Percentiles rank a stretch among this genome's conserved stretches.
Conservation (phyloP, 2,113 vertebrate genomes). For the Natator depressus region DNA sequence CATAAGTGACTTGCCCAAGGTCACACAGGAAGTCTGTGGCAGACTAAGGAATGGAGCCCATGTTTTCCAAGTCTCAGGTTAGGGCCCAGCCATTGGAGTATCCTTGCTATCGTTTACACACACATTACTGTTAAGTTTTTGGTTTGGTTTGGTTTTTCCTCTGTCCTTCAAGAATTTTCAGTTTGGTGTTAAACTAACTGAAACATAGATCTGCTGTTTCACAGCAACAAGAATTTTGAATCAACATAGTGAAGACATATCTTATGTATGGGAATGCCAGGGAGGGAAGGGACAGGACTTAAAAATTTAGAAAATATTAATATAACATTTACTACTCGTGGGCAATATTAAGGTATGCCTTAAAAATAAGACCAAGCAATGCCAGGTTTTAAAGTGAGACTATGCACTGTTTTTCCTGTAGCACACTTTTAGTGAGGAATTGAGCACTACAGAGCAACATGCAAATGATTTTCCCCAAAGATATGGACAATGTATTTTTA, state of each 20-base stretch:
- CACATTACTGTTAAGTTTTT: conserved; percentile 9
- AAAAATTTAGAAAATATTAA: not conserved
- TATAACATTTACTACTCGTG: not conserved
- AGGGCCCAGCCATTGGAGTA: not conserved
- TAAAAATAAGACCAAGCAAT: not conserved
- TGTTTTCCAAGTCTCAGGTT: not conserved
- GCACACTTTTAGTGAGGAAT: not conserved
- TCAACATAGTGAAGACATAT: not conserved
- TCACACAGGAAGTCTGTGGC: not conserved
- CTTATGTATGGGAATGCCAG: not conserved
- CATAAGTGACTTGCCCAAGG: conserved; percentile 11
- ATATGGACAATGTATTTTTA: conserved; percentile 6
- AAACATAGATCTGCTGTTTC: conserved; percentile 21
- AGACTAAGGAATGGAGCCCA: not conserved
- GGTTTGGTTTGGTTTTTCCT: not conserved
- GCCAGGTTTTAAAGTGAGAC: not conserved
- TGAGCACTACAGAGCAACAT: not conserved
- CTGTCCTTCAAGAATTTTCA: conserved; percentile 6
- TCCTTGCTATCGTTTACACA: conserved; percentile 26
- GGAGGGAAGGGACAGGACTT: not conserved
- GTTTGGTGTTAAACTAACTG: not conserved
- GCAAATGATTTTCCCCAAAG: not conserved
- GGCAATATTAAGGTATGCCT: not conserved
- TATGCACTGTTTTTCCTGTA: not conserved
- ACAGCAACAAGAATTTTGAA: conserved; percentile 21